Evolutionary conservation across 1,140 invertebrate genomes (phyloP), one percentile per base, ranked within the genome.

Genomic region (Saxidomus purpurata): DNA sequence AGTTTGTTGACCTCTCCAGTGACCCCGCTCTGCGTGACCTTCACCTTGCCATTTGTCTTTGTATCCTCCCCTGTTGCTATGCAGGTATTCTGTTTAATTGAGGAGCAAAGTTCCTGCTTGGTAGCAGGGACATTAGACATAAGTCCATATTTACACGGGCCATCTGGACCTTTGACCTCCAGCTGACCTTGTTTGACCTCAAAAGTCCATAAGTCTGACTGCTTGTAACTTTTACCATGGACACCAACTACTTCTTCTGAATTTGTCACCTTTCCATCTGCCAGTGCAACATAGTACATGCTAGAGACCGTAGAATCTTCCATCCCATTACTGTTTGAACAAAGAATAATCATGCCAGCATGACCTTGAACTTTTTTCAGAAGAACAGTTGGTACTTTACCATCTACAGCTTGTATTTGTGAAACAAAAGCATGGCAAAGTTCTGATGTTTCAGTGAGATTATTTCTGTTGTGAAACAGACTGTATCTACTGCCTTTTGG

Each of bases 311-410:
- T 92, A 0, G 63, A 34, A 80, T 92, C 87, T 61, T 94, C 92
- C 36, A 83, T 87, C 17, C 93, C 92, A 85, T 79, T 84, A 49
- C 91, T 93, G 47, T 93, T 90, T 15, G 93, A 94, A 76, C 93
- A 94, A 0, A 94, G 86, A 13, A 93, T 88, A 36, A 93, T 17
- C 31, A 92, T 40, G 13, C 74, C 52, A 40, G 69, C 87, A 87
- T 91, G 89, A 28, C 55, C 63, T 36, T 63, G 61, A 55, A 87
- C 22, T 22, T 43, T 90, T n/a, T 74, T 49, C 3, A 82, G 19
- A 47, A 94, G 49, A 1, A 80, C 49, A 28, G 40, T 80, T n/a
- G 47, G 28, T 4, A 89, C 43, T 40, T 76, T 31, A 22, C 91
- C 92, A 74, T 90, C 80, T 31, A 47, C 34, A 71, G 81, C 47